A percentile compares a stretch with the other conserved stretches of the same genome.
These are phyloP conservation scores for Apus apus DNA, from an alignment of 2,113 vertebrate species.

Conservation along the genomic window DNA sequence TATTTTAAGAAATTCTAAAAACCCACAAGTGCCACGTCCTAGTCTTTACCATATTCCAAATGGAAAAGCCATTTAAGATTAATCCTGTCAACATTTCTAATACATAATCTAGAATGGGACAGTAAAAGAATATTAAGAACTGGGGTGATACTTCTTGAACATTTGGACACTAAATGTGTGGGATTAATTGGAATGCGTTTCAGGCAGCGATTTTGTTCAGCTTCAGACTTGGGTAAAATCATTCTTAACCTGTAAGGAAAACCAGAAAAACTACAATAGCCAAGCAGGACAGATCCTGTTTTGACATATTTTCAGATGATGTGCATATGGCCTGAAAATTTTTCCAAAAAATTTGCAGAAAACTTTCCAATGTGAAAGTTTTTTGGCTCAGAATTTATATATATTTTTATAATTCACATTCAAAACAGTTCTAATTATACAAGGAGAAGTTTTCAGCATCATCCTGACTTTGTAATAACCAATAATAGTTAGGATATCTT, in stretches of 20 bases:
- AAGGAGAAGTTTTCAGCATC: not conserved
- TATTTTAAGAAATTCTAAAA: not conserved
- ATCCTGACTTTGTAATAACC: not conserved
- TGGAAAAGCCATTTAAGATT: not conserved
- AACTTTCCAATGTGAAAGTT: not conserved
- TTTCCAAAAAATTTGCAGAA: not conserved
- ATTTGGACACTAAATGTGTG: not conserved
- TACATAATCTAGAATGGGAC: not conserved
- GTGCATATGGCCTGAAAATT: not conserved
- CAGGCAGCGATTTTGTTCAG: not conserved
- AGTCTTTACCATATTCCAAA: not conserved
- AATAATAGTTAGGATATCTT: not conserved
- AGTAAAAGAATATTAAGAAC: not conserved
- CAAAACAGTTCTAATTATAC: not conserved
- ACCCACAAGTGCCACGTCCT: not conserved
- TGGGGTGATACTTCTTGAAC: not conserved
- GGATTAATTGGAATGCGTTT: not conserved
- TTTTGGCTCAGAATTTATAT: not conserved
- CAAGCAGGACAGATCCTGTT: constrained; percentile 10
- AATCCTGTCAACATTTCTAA: not conserved
- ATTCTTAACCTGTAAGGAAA: not conserved
- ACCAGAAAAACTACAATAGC: not conserved
- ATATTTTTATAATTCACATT: not conserved
- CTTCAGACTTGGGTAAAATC: not conserved
- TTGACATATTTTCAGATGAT: not conserved